Conservation (phyloP, 2,888 invertebrate genomes). For the Linnaemya tessellans region DNA sequence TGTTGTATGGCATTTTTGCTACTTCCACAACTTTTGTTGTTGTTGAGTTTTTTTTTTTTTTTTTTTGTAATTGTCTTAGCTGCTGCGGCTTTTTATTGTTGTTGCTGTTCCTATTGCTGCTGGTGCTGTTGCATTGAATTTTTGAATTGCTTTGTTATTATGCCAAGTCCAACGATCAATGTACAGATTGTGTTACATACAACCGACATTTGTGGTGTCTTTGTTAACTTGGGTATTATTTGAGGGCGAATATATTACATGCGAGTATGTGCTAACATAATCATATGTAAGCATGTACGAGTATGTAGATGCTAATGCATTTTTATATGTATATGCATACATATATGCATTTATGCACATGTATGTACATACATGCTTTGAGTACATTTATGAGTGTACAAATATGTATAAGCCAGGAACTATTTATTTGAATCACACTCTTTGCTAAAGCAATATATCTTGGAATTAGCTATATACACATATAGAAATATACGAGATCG, state of each 20-base stretch:
- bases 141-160: conserved; percentile 75
- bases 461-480: too few species aligned
- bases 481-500: too few species aligned
- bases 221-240: conserved; percentile 39
- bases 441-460: background rate
- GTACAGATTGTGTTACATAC: conserved; percentile 72
- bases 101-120: conserved; percentile 29
- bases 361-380: too few species aligned
- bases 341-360: background rate
- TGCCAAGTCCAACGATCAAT: conserved; percentile 81
- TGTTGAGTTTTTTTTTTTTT: background rate
- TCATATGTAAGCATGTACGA: too few species aligned
- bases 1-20: conserved; percentile 33
- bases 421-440: background rate
- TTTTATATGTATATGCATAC: background rate
- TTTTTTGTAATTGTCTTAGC: conserved; percentile 37
- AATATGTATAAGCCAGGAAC: too few species aligned
- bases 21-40: conserved; percentile 42
- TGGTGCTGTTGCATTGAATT: conserved; percentile 57
- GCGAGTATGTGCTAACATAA: background rate
- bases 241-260: conserved; percentile 25
- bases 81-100: conserved; percentile 46
- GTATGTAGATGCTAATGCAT: background rate
- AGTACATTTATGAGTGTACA: too few species aligned
- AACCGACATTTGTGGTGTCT: conserved; percentile 66